Evolutionary conservation across 1,140 invertebrate genomes (phyloP), one percentile per base, ranked within the genome.

Genomic region (Anastrepha obliqua): DNA sequence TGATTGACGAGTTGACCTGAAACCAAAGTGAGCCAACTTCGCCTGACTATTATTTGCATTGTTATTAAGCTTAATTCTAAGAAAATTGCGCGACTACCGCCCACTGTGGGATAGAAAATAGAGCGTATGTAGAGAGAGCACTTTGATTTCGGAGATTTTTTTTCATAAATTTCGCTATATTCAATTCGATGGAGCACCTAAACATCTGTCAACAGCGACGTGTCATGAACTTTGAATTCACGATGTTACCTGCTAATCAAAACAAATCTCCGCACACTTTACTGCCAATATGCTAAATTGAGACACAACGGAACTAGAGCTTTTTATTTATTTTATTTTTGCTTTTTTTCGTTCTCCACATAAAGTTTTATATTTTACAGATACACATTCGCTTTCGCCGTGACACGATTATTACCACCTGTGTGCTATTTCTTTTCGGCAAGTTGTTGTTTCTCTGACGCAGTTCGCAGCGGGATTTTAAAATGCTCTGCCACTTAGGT

Each of bases 151-250:
- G n/a, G 15, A 47, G 67, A 17, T 74, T 74, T 39, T 74, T 44
- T 4, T 2, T 3, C 67, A 47, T 74, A 74, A 44, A 74, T 74
- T 42, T 47, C 67, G 44, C 17, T 44, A 74, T 47, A 74, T 74
- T 74, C 39, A 74, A 47, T 7, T 44, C 11, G 6, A 55, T 55
- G 29, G 29, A 29, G 29, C 29, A 29, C 29, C 29, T 47, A 44
- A 42, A 7, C 67, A 44, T 44, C 67, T 47, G 67, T 74, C 42
- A 74, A 74, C 39, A 39, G 3, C 39, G 39, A 74, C 13, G 42
- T 47, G 67, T 74, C 42, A 47, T 74, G 67, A 74, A 42, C 67
- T 74, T 74, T 74, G 17, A 74, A 74, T n/a, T 17, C 60, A n/a
- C 15, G 1, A 6, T 62, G 4, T 17, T 47, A 39, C 42, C 17